Percentiles rank a stretch among this genome's conserved stretches.
Evolutionary conservation across 2,113 vertebrate species (phyloP).

Genomic region (Hydropotes inermis): DNA sequence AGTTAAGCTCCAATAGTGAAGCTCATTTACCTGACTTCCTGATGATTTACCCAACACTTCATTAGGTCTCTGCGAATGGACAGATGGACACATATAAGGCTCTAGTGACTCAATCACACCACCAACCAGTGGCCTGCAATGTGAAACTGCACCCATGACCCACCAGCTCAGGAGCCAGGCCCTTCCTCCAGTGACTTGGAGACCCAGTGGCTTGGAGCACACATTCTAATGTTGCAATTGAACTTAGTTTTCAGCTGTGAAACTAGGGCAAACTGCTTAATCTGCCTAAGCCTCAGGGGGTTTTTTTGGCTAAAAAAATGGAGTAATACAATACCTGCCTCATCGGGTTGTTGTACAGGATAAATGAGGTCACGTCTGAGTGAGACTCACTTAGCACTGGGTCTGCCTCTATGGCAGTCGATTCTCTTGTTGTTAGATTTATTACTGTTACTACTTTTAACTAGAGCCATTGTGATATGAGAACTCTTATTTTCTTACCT

Average conservation of each 20-base stretch:
- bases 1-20: not conserved
- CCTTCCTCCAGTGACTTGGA: not conserved
- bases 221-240: not conserved
- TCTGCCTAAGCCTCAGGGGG: not conserved
- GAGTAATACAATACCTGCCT: not conserved
- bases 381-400: not conserved
- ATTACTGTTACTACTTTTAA: not conserved
- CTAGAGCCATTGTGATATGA: not conserved
- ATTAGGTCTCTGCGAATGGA: not conserved
- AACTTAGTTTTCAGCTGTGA: not conserved
- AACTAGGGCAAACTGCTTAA: not conserved
- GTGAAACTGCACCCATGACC: not conserved
- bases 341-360: not conserved
- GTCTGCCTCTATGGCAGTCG: not conserved
- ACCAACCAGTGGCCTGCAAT: no score
- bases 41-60: not conserved
- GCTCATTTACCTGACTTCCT: not conserved
- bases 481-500: not conserved
- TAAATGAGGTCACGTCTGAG: not conserved
- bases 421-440: not conserved
- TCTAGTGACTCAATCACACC: not conserved
- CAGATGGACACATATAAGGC: not conserved
- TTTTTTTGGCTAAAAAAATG: not conserved
- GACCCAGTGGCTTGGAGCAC: not conserved
- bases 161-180: no score